Base-by-base conservation (phyloP, 2,888 invertebrate genomes). In the Temnothorax rugatulus region DNA sequence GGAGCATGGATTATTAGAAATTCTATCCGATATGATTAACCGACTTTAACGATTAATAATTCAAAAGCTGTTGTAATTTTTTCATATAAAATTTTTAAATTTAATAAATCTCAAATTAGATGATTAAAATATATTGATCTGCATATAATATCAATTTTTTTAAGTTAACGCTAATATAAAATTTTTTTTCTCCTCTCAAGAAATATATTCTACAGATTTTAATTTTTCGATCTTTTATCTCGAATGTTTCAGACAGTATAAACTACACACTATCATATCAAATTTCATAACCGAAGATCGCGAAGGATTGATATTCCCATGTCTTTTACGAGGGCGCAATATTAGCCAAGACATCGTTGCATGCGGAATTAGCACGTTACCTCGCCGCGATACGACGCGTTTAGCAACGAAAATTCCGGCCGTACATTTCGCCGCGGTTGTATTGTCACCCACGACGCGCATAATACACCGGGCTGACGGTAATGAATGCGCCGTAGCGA, bases 401-500 rank as follows among this genome's bases (percentile, higher is more conserved):
- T 68, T 29, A 81, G 57, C 63, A 75, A 41, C 74, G 41, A 8
- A 81, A 47, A 71, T 63, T 69, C 82, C n/a, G 57, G 63, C 50
- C 82, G 68, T 81, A 44, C 59, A 66, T 81, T 61, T 79, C 41
- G 47, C 44, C 63, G 25, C 52, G 54, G 68, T 77, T 73, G 84
- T 89, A 88, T 89, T 89, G 88, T 90, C 90, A 79, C 76, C 86
- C 77, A 89, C 82, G 29, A 83, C 34, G 34, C 79, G 44, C 50
- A 81, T 87, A 90, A 89, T 90, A 84, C 83, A 71, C 54, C 38
- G 61, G 44, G 74, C 34, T 86, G 86, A 90, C 90, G 86, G 83
- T 90, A 90, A 90, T 86, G 90, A 90, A 90, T 89, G 88, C 86
- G 74, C 77, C 84, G 75, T 64, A 79, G 85, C 64, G 57, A 63